A percentile compares a stretch with the other conserved stretches of the same genome.
Conservation (phyloP, 2,888 invertebrate genomes). For the Pocota personata region DNA sequence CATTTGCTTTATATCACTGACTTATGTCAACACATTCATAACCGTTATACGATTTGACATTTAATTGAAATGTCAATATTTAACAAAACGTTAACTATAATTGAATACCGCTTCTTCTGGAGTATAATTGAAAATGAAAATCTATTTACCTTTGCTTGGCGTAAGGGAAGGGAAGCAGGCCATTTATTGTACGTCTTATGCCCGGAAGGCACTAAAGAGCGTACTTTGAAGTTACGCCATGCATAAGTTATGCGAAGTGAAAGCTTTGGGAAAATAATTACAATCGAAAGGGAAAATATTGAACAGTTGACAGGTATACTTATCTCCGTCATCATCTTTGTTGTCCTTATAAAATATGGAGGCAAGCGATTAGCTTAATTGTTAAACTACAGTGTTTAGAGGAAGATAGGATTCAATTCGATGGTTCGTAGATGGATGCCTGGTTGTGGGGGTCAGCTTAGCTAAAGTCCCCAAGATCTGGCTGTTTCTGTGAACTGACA, state of each 20-base stretch:
- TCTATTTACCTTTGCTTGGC: slow-evolving; percentile 39
- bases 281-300: slow-evolving; percentile 37
- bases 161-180: neutral
- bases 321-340: slow-evolving; percentile 39
- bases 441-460: too few relatives aligned
- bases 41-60: slow-evolving; percentile 43
- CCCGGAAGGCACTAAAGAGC: neutral
- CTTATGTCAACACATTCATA: slow-evolving; percentile 38
- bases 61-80: slow-evolving; percentile 70
- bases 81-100: slow-evolving; percentile 36
- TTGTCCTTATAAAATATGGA: slow-evolving; percentile 53
- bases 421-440: too few relatives aligned
- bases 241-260: slow-evolving; percentile 40
- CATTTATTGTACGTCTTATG: neutral
- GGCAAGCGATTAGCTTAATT: slow-evolving; percentile 27
- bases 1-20: slow-evolving; percentile 35
- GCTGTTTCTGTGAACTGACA: too few relatives aligned
- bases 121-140: slow-evolving; percentile 63
- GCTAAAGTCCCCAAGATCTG: too few relatives aligned
- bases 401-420: neutral
- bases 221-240: slow-evolving; percentile 46
- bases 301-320: slow-evolving; percentile 56
- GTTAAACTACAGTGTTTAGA: neutral
- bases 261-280: slow-evolving; percentile 33
- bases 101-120: slow-evolving; percentile 43